Evolutionary conservation across 2,888 invertebrate genomes (phyloP).

Genomic region (Drosophila yooni): DNA sequence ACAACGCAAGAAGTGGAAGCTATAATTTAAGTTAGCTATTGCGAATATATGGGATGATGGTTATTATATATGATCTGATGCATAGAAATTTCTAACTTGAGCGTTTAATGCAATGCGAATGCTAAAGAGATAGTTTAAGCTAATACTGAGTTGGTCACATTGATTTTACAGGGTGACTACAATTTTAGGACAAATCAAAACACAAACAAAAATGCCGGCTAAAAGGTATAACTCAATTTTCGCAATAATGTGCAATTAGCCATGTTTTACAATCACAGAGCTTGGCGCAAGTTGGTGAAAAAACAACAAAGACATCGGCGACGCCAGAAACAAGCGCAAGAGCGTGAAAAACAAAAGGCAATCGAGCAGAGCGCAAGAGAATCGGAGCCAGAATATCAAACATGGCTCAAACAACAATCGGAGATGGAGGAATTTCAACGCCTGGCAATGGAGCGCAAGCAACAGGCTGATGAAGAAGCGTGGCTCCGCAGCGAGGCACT

Average conservation of each 20-base stretch:
- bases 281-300: constrained; percentile 91
- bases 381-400: constrained; percentile 41
- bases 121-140: not conserved
- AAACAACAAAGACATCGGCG: constrained; percentile 89
- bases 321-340: constrained; percentile 87
- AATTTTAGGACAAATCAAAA: constrained; percentile 11
- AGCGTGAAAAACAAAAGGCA: constrained; percentile 86
- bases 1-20: not conserved
- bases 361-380: constrained; percentile 54
- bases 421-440: constrained; percentile 86
- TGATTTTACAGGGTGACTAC: constrained; percentile 27
- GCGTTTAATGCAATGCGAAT: not conserved
- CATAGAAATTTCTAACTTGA: not conserved
- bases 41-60: not conserved
- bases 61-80: not conserved
- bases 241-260: not conserved
- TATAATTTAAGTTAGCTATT: not conserved
- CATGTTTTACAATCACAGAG: constrained; percentile 76
- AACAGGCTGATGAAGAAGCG: constrained; percentile 87
- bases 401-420: constrained; percentile 85
- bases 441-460: constrained; percentile 86
- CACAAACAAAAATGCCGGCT: constrained; percentile 42
- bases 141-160: constrained; percentile 21
- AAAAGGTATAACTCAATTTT: constrained; percentile 28
- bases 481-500: constrained; percentile 89